Evolutionary conservation across 1,140 invertebrate genomes (phyloP).

Genomic region (Venturia canescens): DNA sequence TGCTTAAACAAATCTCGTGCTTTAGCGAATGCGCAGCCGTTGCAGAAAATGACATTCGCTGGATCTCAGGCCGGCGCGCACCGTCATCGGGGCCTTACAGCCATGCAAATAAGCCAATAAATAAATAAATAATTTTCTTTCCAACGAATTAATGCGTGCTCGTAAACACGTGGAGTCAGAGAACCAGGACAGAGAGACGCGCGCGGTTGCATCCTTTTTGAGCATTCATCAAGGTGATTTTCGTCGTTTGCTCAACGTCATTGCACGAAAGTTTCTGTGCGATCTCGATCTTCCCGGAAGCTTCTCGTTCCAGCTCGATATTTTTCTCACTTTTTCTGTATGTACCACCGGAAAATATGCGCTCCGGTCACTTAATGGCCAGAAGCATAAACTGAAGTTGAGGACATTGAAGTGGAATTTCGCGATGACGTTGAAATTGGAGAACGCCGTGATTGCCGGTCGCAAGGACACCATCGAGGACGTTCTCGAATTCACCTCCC

Average conservation of each 20-base stretch:
- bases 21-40: no score
- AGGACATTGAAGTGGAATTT: no score
- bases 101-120: no score
- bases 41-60: no score
- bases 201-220: conserved; percentile 12
- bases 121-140: not conserved
- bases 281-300: conserved; percentile 5
- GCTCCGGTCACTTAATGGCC: not conserved
- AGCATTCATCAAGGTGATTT: conserved; percentile 15
- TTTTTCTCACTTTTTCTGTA: not conserved
- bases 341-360: not conserved
- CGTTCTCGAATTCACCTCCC: no score
- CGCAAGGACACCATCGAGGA: no score
- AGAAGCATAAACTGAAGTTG: no score
- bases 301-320: not conserved
- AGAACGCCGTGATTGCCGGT: no score
- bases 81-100: no score
- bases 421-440: no score
- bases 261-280: not conserved
- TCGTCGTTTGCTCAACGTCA: not conserved
- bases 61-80: no score
- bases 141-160: not conserved
- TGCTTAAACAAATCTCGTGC: no score
- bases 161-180: not conserved
- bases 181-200: not conserved